Evolutionary conservation across 2,797 vertebrate species (phyloP).

Genomic region (Vireo griseus): DNA sequence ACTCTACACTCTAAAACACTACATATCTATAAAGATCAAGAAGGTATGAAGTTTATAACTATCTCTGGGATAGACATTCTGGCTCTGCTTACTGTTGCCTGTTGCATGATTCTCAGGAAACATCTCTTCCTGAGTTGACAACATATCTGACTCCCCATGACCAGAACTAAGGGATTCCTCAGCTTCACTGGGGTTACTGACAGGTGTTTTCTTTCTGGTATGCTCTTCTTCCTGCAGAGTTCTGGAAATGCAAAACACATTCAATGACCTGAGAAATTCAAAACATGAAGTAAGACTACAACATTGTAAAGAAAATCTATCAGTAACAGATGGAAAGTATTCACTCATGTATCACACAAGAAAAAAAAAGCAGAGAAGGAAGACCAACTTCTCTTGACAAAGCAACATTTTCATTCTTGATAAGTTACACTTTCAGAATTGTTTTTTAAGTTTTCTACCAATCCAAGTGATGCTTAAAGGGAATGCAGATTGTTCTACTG

Average conservation of each 20-base stretch:
- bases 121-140: slow-evolving; percentile 89
- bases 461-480: not conserved
- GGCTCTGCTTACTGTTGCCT: slow-evolving; percentile 53
- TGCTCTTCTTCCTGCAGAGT: slow-evolving; percentile 34
- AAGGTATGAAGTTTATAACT: not conserved
- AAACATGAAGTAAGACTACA: not conserved
- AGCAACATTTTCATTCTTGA: not conserved
- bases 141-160: slow-evolving; percentile 69
- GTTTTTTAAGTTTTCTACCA: not conserved
- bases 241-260: slow-evolving; percentile 74
- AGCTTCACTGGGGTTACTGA: slow-evolving; percentile 71
- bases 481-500: not conserved
- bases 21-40: not conserved
- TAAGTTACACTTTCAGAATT: not conserved
- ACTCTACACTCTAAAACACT: not conserved
- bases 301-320: not conserved
- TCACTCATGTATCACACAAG: not conserved
- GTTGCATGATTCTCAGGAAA: slow-evolving; percentile 79
- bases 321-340: not conserved
- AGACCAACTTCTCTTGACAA: not conserved
- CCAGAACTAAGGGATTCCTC: slow-evolving; percentile 39
- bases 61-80: not conserved
- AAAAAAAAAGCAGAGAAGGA: not conserved
- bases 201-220: slow-evolving; percentile 36
- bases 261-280: slow-evolving; percentile 67